Conservation (phyloP, 2,888 invertebrate genomes). For the Deilephila elpenor region DNA sequence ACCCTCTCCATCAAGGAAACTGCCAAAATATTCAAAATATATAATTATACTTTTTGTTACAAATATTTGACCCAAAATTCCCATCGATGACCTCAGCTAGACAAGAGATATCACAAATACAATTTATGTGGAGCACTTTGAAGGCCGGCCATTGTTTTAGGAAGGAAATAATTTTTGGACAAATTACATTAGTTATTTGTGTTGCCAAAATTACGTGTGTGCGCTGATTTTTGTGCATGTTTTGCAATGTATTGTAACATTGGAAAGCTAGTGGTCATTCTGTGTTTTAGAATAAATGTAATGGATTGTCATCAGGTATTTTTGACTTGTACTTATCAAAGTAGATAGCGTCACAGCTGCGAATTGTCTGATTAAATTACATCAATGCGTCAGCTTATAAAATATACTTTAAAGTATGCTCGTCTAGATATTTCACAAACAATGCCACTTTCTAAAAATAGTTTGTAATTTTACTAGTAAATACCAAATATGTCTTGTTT, state of each 20-base stretch:
- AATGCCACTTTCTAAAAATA: no score
- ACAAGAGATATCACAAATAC: conserved; percentile 18
- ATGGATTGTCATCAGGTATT: no score
- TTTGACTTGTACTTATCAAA: not conserved
- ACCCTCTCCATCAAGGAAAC: not conserved
- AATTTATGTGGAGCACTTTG: conserved; percentile 4
- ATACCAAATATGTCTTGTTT: conserved; percentile 30
- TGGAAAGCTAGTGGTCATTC: not conserved
- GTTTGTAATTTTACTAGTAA: not conserved
- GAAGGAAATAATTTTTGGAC: conserved; percentile 17
- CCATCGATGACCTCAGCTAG: conserved; percentile 31
- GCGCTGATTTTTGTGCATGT: not conserved
- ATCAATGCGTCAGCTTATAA: no score
- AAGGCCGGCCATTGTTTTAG: conserved; percentile 17
- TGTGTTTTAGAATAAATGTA: no score
- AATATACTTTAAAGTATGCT: no score
- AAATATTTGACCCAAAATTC: conserved; percentile 17
- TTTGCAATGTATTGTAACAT: not conserved
- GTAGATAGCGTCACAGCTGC: no score
- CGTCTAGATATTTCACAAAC: no score
- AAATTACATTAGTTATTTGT: conserved; percentile 8
- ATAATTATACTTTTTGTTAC: not conserved
- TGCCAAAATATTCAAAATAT: not conserved
- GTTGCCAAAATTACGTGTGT: conserved; percentile 3
- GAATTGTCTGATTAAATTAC: no score